These are phyloP conservation scores for Diphyllodes magnificus DNA, from an alignment of 2,113 vertebrate genomes.

Conservation along the genomic window DNA sequence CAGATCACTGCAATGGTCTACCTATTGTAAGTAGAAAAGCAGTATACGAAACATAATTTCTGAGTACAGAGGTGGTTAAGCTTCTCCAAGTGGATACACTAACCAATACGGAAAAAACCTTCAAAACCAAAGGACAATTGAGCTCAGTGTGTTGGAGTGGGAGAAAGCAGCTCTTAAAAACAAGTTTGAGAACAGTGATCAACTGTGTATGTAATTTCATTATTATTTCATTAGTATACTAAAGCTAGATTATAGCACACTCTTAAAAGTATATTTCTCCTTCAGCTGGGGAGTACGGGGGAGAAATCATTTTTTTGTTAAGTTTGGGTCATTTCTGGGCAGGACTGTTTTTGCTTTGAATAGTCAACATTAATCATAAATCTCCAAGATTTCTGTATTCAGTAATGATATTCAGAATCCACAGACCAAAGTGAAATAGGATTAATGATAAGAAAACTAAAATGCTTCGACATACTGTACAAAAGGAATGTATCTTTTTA, in stretches of 20 bases:
- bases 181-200: background rate
- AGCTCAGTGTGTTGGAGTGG: background rate
- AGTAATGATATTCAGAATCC: background rate
- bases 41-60: background rate
- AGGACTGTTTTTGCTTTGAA: background rate
- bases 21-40: background rate
- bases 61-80: background rate
- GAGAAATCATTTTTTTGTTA: background rate
- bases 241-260: background rate
- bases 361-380: background rate
- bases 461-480: background rate
- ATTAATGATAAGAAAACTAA: conserved; percentile 5
- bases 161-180: background rate
- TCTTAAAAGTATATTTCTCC: background rate
- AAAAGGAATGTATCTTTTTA: background rate
- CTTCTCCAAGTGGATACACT: background rate
- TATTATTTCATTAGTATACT: background rate
- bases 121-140: background rate
- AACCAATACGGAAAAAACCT: background rate
- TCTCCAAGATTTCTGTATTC: background rate
- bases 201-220: background rate
- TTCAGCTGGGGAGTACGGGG: background rate
- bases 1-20: background rate
- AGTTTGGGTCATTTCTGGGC: background rate
- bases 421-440: conserved; percentile 6